Conservation (phyloP, 53 echinoderm and acorn worm species). For the Hippasteria phrygiana region DNA sequence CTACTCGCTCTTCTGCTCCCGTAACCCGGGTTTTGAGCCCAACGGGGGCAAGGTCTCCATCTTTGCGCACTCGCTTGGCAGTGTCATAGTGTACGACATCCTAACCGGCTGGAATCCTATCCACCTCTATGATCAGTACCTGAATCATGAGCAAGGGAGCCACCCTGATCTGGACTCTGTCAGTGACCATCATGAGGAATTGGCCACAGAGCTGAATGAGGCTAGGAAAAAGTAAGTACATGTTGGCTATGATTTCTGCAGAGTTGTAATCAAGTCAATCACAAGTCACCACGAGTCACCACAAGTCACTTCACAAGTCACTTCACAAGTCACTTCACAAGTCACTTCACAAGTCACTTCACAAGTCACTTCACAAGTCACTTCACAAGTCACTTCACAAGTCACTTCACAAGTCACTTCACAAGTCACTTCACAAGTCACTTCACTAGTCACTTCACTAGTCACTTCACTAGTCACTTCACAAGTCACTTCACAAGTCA, state of each 20-base stretch:
- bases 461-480: no score
- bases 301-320: no score
- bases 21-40: slow-evolving; percentile 95
- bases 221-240: slow-evolving; percentile 80
- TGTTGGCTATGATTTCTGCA: neutral
- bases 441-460: no score
- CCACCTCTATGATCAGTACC: slow-evolving; percentile 97
- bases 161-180: slow-evolving; percentile 90
- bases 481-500: no score
- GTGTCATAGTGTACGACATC: slow-evolving; percentile 97
- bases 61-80: slow-evolving; percentile 94
- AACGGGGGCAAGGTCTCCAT: slow-evolving; percentile 95
- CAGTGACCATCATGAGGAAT: slow-evolving; percentile 76
- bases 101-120: slow-evolving; percentile 99
- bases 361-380: no score
- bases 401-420: no score
- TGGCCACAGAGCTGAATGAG: slow-evolving; percentile 81
- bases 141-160: slow-evolving; percentile 85
- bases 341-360: no score
- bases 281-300: no score
- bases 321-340: no score
- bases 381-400: no score
- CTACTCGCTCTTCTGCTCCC: slow-evolving; percentile 82
- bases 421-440: no score
- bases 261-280: neutral